Conservation (phyloP, 2,888 invertebrate genomes). For the Phoenoteleia sp. region DNA sequence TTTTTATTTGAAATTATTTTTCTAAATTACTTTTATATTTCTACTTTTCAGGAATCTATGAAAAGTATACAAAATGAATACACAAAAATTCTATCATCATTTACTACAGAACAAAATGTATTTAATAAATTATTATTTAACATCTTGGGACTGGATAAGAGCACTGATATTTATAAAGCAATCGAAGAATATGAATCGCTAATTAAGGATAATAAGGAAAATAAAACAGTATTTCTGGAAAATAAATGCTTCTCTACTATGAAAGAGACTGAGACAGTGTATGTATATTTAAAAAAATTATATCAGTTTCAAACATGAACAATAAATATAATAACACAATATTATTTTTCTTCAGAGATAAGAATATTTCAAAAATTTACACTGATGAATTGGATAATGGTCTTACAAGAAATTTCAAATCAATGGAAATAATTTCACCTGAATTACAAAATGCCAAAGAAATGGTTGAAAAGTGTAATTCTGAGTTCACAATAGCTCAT, state of each 20-base stretch:
- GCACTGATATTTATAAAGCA: conserved; percentile 72
- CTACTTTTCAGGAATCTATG: conserved; percentile 80
- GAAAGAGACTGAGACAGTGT: conserved; percentile 64
- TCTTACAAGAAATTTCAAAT: conserved; percentile 78
- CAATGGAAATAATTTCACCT: conserved; percentile 75
- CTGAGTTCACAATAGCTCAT: conserved; percentile 76
- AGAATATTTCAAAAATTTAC: conserved; percentile 67
- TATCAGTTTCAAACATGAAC: neutral
- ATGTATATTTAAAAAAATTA: conserved; percentile 47
- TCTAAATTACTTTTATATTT: neutral
- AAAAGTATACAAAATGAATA: conserved; percentile 80
- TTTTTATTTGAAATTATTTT: too few relatives aligned
- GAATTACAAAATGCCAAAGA: conserved; percentile 74
- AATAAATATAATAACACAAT: neutral
- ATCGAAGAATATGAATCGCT: conserved; percentile 79
- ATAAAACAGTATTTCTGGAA: conserved; percentile 75
- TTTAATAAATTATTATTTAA: conserved; percentile 81
- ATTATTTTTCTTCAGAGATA: conserved; percentile 75
- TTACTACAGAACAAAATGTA: conserved; percentile 77
- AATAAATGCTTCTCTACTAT: conserved; percentile 48
- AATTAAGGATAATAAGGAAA: conserved; percentile 76
- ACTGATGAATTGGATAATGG: conserved; percentile 77
- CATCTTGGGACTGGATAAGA: conserved; percentile 75
- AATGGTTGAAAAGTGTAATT: conserved; percentile 76
- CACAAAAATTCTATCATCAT: conserved; percentile 59